phyloP scores from a whole-genome alignment of 2,113 vertebrate genomes.

The Macquaria australasica region DNA sequence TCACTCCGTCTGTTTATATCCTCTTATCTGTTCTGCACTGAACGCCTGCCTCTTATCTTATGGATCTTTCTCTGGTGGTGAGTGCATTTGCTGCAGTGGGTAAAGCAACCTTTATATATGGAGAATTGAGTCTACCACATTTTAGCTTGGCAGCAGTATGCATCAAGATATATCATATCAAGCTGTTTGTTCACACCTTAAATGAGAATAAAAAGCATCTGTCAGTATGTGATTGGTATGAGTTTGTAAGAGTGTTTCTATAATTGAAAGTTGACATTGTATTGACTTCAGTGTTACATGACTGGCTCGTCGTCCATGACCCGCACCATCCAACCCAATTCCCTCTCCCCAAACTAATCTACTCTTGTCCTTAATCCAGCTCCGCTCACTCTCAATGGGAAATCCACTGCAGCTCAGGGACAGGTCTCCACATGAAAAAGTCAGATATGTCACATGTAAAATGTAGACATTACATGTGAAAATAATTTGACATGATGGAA shows the following conservation, averaged over 20 bases:
- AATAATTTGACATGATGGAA: no score
- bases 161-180: background rate
- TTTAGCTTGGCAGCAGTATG: background rate
- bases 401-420: conserved; percentile 46
- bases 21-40: conserved; percentile 35
- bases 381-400: conserved; percentile 33
- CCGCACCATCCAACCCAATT: background rate
- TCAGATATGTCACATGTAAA: no score
- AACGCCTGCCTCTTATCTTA: conserved; percentile 1
- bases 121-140: background rate
- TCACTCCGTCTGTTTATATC: conserved; percentile 36
- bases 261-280: background rate
- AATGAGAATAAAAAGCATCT: no score
- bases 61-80: conserved; percentile 8
- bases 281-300: background rate
- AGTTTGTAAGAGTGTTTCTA: background rate
- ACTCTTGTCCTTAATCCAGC: conserved; percentile 59
- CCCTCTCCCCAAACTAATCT: conserved; percentile 46
- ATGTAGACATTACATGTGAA: no score
- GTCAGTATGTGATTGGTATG: no score
- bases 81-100: background rate
- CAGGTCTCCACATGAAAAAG: conserved; percentile 36
- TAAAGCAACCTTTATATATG: background rate
- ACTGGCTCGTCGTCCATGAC: background rate
- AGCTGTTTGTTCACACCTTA: background rate